phyloP scores from a whole-genome alignment of 2,797 vertebrate genomes.

The Miichthys miiuy region DNA sequence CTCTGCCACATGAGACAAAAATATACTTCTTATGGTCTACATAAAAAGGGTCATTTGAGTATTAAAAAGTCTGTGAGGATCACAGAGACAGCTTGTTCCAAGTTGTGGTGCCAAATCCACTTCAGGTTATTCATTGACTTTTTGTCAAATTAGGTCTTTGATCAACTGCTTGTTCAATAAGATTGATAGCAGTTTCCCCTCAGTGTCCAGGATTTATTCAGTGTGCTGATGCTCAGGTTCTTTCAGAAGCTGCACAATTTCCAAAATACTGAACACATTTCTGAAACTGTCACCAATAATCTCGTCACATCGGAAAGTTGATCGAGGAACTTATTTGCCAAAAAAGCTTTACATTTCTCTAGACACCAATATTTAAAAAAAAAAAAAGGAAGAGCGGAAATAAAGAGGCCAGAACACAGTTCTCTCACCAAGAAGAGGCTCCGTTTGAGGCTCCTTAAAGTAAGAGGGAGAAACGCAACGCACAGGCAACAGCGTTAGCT shows the following conservation, averaged over 20 bases:
- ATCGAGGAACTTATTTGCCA: slow-evolving; percentile 66
- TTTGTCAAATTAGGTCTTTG: slow-evolving; percentile 68
- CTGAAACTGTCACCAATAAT: slow-evolving; percentile 45
- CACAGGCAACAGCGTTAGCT: slow-evolving; percentile 77
- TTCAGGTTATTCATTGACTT: slow-evolving; percentile 55
- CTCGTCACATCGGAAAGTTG: slow-evolving; percentile 35
- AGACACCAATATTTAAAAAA: slow-evolving; percentile 51
- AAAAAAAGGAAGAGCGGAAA: slow-evolving; percentile 28
- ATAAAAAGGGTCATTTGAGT: slow-evolving; percentile 1
- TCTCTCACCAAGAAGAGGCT: slow-evolving; percentile 84
- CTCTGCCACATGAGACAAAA: neutral
- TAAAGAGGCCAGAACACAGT: slow-evolving; percentile 70
- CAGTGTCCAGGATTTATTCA: slow-evolving; percentile 30
- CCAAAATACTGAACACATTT: slow-evolving; percentile 35
- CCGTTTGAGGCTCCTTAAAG: slow-evolving; percentile 81
- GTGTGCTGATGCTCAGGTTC: slow-evolving; percentile 3
- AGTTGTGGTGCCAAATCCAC: slow-evolving; percentile 61
- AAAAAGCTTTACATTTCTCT: slow-evolving; percentile 46
- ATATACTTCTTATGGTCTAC: neutral
- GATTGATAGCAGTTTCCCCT: slow-evolving; percentile 53
- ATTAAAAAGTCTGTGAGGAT: slow-evolving; percentile 44
- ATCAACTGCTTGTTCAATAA: slow-evolving; percentile 55
- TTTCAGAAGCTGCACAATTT: slow-evolving; percentile 3
- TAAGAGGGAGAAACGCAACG: slow-evolving; percentile 76
- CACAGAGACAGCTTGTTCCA: slow-evolving; percentile 62